Evolutionary conservation across 2,888 invertebrate genomes (phyloP), one percentile per base, ranked within the genome.

Genomic region (Diarsia brunnea): DNA sequence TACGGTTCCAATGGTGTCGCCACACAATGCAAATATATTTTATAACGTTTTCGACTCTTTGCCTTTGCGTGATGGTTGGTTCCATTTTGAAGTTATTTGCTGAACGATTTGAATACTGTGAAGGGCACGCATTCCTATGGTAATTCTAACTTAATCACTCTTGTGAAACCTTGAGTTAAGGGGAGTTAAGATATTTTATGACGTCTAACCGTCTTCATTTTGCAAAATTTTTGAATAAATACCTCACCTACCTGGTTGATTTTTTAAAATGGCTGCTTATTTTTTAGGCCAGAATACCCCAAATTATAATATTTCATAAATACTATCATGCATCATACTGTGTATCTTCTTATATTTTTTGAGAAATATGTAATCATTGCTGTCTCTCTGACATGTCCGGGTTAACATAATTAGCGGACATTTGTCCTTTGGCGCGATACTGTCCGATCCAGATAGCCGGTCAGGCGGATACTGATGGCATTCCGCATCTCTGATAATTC

Each of bases 401-500:
- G 27, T 77, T 61, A 38, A 72, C 61, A 75, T 90, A 92, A 91
- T 91, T 89, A 90, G 87, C 73, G 79, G 74, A 84, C 85, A 90
- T 91, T 91, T 90, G 90, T 91, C 89, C 76, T 73, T 31, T 63
- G 72, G 78, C 78, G 81, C 85, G 84, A 79, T 85, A 87, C 84
- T 79, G 76, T 83, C 78, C 78, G 79, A 66, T 71, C 61, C 74
- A 58, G 75, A 75, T 69, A 69, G 72, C 85, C 86, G 84, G 86
- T 82, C 84, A 75, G 72, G 81, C 87, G 84, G 87, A 84, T 84
- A 75, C 85, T 79, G 85, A 86, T 88, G 87, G 85, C 84, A 87
- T 89, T 85, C 88, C 88, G 51, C 73, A 73, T 73, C 78, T 68
- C 79, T 82, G 88, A 90, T 89, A 89, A 91, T 91, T 92, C 92